Percentiles rank a stretch among this genome's conserved stretches.
Evolutionary conservation across 2,888 invertebrate species (phyloP).

Genomic region (Allacma fusca): DNA sequence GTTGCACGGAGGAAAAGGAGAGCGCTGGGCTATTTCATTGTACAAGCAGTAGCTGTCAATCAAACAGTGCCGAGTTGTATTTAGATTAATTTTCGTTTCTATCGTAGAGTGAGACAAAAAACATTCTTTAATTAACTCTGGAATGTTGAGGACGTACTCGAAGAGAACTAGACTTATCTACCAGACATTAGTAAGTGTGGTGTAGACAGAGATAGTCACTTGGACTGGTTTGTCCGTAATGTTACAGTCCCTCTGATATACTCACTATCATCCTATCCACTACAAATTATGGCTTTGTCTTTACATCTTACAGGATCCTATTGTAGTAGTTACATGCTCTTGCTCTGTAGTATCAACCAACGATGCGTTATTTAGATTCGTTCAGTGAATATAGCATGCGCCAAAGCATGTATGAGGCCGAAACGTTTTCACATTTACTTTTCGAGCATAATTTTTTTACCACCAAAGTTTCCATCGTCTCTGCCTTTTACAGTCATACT

Average conservation of each 20-base stretch:
- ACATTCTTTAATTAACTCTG: slow-evolving; percentile 61
- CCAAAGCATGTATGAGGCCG: too few species aligned
- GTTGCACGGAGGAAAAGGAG: slow-evolving; percentile 6
- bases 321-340: neutral
- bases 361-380: too few species aligned
- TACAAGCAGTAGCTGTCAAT: slow-evolving; percentile 53
- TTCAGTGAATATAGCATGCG: too few species aligned
- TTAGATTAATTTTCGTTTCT: slow-evolving; percentile 61
- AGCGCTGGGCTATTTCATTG: slow-evolving; percentile 29
- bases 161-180: slow-evolving; percentile 35
- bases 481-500: neutral
- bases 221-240: neutral
- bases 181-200: neutral
- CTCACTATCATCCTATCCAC: neutral
- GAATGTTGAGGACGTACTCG: slow-evolving; percentile 55
- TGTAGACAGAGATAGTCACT: neutral
- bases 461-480: too few species aligned
- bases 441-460: too few species aligned
- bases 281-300: neutral
- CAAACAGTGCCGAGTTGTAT: slow-evolving; percentile 57
- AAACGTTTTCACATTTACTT: too few species aligned
- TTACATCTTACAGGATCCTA: neutral
- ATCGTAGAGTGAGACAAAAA: slow-evolving; percentile 58
- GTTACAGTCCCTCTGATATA: neutral
- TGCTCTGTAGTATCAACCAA: too few species aligned